Evolutionary conservation across 2,797 vertebrate genomes (phyloP).

Genomic region (Bufotes viridis): DNA sequence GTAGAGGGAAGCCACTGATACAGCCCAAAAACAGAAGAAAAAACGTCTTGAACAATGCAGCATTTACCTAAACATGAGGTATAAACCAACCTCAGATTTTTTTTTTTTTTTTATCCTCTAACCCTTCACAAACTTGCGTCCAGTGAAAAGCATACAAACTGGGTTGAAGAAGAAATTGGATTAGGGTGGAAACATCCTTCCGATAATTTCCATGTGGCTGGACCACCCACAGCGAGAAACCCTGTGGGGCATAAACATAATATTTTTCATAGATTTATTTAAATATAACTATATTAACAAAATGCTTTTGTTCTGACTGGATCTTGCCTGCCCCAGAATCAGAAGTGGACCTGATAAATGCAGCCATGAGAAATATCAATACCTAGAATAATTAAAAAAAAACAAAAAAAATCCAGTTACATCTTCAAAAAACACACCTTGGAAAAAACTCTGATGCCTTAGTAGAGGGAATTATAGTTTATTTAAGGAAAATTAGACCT

Average conservation of each 20-base stretch:
- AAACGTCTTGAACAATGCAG: slow-evolving; percentile 48
- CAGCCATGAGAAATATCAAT: slow-evolving; percentile 39
- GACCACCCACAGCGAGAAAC: slow-evolving; percentile 22
- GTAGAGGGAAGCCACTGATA: slow-evolving; percentile 11
- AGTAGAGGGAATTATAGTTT: slow-evolving; percentile 39
- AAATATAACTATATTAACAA: slow-evolving; percentile 58
- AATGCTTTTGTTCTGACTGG: slow-evolving; percentile 57
- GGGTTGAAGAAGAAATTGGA: slow-evolving; percentile 27
- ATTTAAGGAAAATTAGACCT: slow-evolving; percentile 24
- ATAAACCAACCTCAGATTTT: neutral
- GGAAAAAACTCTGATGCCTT: slow-evolving; percentile 24
- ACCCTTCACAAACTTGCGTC: slow-evolving; percentile 48
- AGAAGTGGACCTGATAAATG: slow-evolving; percentile 59
- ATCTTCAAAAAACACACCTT: slow-evolving; percentile 44
- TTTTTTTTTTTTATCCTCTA: neutral
- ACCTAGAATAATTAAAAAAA: slow-evolving; percentile 16
- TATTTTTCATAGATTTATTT: slow-evolving; percentile 64
- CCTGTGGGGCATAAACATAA: slow-evolving; percentile 32
- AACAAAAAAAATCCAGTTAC: slow-evolving; percentile 54
- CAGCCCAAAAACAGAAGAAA: neutral
- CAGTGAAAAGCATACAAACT: slow-evolving; percentile 48
- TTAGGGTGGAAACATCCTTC: slow-evolving; percentile 33
- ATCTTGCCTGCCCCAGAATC: slow-evolving; percentile 43
- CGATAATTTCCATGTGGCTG: slow-evolving; percentile 23
- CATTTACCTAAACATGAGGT: slow-evolving; percentile 55